Conservation (phyloP, 2,888 invertebrate genomes). For the Patella ulyssiponensis region DNA sequence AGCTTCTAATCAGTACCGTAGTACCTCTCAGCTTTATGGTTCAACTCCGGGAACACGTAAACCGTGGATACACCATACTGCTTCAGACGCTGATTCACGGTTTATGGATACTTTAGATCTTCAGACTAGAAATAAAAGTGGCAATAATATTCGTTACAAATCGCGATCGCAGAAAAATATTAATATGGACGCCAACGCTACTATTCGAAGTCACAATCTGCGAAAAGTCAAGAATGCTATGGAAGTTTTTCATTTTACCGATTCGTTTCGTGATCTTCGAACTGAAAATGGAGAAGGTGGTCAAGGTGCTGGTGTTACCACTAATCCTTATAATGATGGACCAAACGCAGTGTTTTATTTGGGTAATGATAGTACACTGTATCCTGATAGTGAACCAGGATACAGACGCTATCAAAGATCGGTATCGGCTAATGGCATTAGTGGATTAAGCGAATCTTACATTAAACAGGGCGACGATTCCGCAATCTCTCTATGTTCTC, state of each 20-base stretch:
- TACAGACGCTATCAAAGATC: slow-evolving; percentile 36
- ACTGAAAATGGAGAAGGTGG: neutral
- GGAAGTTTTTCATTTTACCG: slow-evolving; percentile 57
- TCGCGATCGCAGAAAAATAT: slow-evolving; percentile 48
- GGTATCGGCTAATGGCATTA: slow-evolving; percentile 45
- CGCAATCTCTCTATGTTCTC: slow-evolving; percentile 58
- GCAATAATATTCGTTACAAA: slow-evolving; percentile 26
- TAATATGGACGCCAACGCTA: slow-evolving; percentile 58
- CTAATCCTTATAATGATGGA: neutral
- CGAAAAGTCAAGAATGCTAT: slow-evolving; percentile 51
- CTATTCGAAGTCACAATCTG: slow-evolving; percentile 61
- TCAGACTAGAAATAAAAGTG: slow-evolving; percentile 20
- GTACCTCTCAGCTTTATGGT: slow-evolving; percentile 41
- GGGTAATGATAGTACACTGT: slow-evolving; percentile 31
- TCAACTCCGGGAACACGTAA: slow-evolving; percentile 16
- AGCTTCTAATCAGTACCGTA: slow-evolving; percentile 20
- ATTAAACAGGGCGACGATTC: slow-evolving; percentile 61
- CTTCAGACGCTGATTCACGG: slow-evolving; percentile 19
- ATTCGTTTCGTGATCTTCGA: slow-evolving; percentile 41
- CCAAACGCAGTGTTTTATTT: neutral
- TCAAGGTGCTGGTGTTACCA: neutral
- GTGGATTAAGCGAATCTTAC: slow-evolving; percentile 53
- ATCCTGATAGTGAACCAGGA: slow-evolving; percentile 57
- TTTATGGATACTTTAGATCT: slow-evolving; percentile 39
- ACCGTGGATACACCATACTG: slow-evolving; percentile 25